Evolutionary conservation across 2,888 invertebrate species (phyloP), one percentile per base, ranked within the genome.

Genomic region (Slavum lentiscoides): DNA sequence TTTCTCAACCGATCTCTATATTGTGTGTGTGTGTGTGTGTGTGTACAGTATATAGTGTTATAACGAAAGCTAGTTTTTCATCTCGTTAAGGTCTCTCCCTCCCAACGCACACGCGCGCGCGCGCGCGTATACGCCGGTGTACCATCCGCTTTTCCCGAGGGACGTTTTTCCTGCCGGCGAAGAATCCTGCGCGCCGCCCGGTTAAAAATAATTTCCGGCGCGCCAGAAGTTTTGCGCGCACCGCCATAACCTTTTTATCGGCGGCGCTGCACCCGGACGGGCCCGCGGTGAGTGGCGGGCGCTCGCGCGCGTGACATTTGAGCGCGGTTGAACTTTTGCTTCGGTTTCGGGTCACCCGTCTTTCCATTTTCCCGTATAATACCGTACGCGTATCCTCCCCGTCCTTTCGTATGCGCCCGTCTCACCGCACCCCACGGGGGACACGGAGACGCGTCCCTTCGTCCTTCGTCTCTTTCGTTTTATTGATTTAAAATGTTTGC

Each of bases 191-290:
- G 30, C 67, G 49, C 21, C 39, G 53, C 39, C 39, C 70, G 80
- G 80, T 70, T 80, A 64, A 80, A 80, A 80, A 80, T 80, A 80
- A 80, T 80, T 80, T 80, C 80, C 80, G 80, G 80, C 80, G 55
- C 21, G 67, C 21, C 59, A 58, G 64, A 70, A 80, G 64, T 80
- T 76, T 80, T 72, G 64, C 70, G 30, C 68, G 67, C 43, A 19
- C 43, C 37, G 58, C 75, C 75, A 39, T 80, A 80, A 80, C 80
- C 80, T 80, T 80, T 80, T 80, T 80, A 80, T 72, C 72, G 62
- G 19, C 53, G 15, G 39, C 21, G 62, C 37, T 39, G 67, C 61
- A 69, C n/a, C 72, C 72, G 64, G n/a, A 49, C 37, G 69, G 39
- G 23, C 13, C 17, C 21, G 61, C 37, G 19, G 39, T 21, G 37